Evolutionary conservation across 2,113 vertebrate species (phyloP).

Genomic region (Eulacestoma nigropectus): DNA sequence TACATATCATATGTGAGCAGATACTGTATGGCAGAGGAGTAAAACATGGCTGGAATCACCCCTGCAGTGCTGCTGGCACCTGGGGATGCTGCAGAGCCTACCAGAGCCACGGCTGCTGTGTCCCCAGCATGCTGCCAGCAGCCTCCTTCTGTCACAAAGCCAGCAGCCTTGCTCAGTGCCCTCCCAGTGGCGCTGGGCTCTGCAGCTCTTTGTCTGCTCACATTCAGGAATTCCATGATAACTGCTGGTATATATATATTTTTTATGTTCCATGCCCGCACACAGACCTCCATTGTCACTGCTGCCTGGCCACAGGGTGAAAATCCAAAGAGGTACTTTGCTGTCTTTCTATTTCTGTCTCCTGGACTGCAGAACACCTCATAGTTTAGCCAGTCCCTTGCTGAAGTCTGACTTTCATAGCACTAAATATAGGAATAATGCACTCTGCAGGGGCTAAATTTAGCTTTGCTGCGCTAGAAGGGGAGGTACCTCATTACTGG

Average conservation of each 20-base stretch:
- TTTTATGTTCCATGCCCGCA: background rate
- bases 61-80: background rate
- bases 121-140: background rate
- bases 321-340: background rate
- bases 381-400: background rate
- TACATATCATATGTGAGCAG: rapidly evolving
- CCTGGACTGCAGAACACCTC: constrained; percentile 10
- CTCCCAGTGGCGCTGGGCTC: background rate
- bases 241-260: background rate
- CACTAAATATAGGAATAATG: constrained; percentile 63
- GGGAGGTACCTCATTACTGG: background rate
- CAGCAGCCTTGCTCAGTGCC: background rate
- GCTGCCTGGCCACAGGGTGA: background rate
- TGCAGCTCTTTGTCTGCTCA: background rate
- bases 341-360: constrained; percentile 16
- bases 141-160: background rate
- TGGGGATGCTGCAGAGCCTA: background rate
- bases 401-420: constrained; percentile 44
- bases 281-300: background rate
- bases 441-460: constrained; percentile 51
- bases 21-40: background rate
- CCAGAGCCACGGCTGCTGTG: rapidly evolving
- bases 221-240: background rate
- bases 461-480: constrained; percentile 51
- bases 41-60: background rate